Evolutionary conservation across 1,140 invertebrate species (phyloP).

Genomic region (Helicoverpa zea): DNA sequence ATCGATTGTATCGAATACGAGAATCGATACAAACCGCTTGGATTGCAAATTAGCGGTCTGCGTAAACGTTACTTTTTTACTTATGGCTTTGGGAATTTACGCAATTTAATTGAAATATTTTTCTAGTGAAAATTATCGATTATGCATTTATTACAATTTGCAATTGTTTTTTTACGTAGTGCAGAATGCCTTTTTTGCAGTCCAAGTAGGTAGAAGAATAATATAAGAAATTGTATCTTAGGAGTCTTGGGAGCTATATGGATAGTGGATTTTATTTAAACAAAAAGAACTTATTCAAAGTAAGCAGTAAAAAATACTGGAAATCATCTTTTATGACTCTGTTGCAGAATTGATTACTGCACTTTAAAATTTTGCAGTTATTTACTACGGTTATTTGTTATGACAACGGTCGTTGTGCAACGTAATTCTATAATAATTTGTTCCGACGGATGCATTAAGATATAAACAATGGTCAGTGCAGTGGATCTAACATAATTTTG

Average conservation of each 20-base stretch:
- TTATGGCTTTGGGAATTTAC: neutral
- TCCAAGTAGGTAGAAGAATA: no score
- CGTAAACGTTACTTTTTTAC: neutral
- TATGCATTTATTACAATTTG: neutral
- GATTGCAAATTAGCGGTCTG: conserved; percentile 1
- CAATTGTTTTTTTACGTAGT: neutral
- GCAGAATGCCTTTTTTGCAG: neutral
- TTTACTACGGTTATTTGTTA: conserved; percentile 1
- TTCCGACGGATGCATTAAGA: neutral
- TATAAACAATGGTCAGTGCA: neutral
- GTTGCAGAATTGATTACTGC: neutral
- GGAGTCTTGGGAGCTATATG: no score
- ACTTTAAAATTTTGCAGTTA: neutral
- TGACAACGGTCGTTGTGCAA: neutral
- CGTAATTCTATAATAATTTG: conserved; percentile 2
- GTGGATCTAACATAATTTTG: no score
- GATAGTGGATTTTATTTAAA: no score
- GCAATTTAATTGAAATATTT: conserved; percentile 19
- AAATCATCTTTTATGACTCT: no score
- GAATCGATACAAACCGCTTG: neutral
- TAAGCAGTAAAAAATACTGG: no score
- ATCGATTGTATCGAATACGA: conserved; percentile 15
- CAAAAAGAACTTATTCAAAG: no score
- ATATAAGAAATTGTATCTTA: no score
- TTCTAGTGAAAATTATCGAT: conserved; percentile 14